Evolutionary conservation across 2,888 invertebrate genomes (phyloP).

Genomic region (Drosophila demipolita): DNA sequence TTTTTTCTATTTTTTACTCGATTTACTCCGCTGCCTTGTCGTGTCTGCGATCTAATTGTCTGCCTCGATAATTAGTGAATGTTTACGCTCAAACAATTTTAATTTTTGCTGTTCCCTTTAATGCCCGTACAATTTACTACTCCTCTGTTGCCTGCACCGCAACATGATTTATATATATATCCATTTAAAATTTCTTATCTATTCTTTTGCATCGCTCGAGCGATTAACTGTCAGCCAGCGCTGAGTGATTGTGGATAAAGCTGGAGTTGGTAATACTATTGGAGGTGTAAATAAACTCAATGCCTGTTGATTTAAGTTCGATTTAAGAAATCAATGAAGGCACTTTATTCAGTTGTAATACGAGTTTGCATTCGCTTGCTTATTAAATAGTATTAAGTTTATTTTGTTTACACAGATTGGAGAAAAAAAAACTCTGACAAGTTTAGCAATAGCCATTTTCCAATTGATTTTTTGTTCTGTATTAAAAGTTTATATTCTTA

Average conservation of each 20-base stretch:
- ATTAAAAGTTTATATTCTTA: background rate
- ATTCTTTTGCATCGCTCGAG: slow-evolving; percentile 30
- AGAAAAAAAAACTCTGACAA: too few species aligned
- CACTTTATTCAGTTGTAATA: background rate
- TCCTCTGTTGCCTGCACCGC: background rate
- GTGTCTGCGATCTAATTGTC: slow-evolving; percentile 12
- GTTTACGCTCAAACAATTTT: slow-evolving; percentile 54
- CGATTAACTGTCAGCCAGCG: slow-evolving; percentile 5
- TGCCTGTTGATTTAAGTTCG: background rate
- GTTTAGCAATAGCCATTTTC: background rate
- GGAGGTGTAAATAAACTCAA: slow-evolving; percentile 12
- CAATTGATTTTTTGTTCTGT: background rate
- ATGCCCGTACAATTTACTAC: slow-evolving; percentile 20
- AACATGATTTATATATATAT: background rate
- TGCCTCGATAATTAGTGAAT: slow-evolving; percentile 46
- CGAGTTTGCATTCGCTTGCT: background rate
- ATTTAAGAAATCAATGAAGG: slow-evolving; percentile 6
- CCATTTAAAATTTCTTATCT: slow-evolving; percentile 53
- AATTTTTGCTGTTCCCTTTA: slow-evolving; percentile 35
- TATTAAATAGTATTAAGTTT: background rate
- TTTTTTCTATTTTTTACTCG: slow-evolving; percentile 19
- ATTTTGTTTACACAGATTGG: background rate
- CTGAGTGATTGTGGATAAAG: slow-evolving; percentile 25
- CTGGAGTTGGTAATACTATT: background rate
- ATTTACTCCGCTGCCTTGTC: slow-evolving; percentile 13